Evolutionary conservation across 2,113 vertebrate species (phyloP).

Genomic region (Tautogolabrus adspersus): DNA sequence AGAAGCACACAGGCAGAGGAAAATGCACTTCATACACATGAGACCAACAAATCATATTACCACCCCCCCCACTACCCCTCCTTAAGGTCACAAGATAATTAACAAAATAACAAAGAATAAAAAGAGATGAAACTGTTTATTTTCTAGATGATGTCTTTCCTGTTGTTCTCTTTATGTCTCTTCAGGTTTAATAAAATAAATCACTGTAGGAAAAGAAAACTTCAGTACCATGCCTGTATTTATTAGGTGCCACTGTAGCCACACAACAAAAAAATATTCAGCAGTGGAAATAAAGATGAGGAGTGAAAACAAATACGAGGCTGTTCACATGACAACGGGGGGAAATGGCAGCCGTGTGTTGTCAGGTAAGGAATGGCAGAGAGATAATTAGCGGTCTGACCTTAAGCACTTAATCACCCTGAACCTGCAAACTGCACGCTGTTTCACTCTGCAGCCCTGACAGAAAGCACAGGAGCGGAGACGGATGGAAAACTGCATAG

Average conservation of each 20-base stretch:
- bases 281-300: slow-evolving; percentile 23
- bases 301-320: slow-evolving; percentile 61
- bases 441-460: slow-evolving; percentile 57
- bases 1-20: slow-evolving; percentile 1
- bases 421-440: slow-evolving; percentile 71
- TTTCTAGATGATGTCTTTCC: neutral
- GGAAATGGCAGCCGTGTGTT: slow-evolving; percentile 61
- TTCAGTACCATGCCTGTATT: neutral
- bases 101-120: neutral
- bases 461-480: slow-evolving; percentile 27
- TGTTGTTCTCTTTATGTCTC: neutral
- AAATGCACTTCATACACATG: slow-evolving; percentile 10
- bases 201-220: neutral
- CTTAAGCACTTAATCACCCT: slow-evolving; percentile 82
- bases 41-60: neutral
- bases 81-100: neutral
- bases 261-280: neutral
- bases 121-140: neutral
- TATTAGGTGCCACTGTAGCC: neutral
- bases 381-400: slow-evolving; percentile 80
- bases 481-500: neutral
- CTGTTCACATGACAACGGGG: slow-evolving; percentile 70
- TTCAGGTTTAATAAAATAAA: neutral
- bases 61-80: no score
- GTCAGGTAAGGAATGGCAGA: slow-evolving; percentile 67